A percentile compares a stretch with the other conserved stretches of the same genome.
Conservation (phyloP, 2,888 invertebrate genomes). For the Marasmarcha lunaedactyla region DNA sequence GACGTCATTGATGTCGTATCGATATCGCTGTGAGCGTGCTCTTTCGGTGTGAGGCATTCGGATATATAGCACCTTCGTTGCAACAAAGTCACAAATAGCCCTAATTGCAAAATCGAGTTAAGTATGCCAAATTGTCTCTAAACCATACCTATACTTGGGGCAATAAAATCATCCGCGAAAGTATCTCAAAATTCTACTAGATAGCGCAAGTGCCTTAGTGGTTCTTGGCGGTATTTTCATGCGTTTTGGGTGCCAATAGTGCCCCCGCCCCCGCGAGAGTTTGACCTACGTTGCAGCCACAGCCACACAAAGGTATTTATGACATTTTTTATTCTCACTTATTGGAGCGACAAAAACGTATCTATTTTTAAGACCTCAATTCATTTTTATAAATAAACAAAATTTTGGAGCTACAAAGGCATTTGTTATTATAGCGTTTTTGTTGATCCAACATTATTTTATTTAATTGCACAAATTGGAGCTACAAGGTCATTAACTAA, state of each 20-base stretch:
- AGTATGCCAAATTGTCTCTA: conserved; percentile 10
- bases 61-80: too few species aligned
- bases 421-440: conserved; percentile 5
- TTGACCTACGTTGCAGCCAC: conserved; percentile 6
- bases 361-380: conserved; percentile 7
- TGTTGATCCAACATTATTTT: conserved; percentile 10
- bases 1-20: too few species aligned
- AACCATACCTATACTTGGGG: conserved; percentile 11
- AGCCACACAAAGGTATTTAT: conserved; percentile 10
- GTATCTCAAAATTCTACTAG: too few species aligned
- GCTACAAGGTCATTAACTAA: conserved; percentile 8
- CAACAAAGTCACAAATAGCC: conserved; percentile 6
- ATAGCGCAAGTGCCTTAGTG: conserved; percentile 8
- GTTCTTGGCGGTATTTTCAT: conserved; percentile 2
- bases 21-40: too few species aligned
- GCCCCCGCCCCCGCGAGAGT: conserved; percentile 7
- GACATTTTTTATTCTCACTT: conserved; percentile 8
- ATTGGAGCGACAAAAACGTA: conserved; percentile 4
- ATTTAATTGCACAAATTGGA: conserved; percentile 8
- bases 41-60: too few species aligned
- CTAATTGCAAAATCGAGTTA: conserved; percentile 9
- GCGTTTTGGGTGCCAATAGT: conserved; percentile 8
- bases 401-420: conserved; percentile 1
- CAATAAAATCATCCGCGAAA: conserved; percentile 4
- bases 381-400: conserved; percentile 4